Evolutionary conservation across 2,888 invertebrate species (phyloP).

Genomic region (Thyatira batis): DNA sequence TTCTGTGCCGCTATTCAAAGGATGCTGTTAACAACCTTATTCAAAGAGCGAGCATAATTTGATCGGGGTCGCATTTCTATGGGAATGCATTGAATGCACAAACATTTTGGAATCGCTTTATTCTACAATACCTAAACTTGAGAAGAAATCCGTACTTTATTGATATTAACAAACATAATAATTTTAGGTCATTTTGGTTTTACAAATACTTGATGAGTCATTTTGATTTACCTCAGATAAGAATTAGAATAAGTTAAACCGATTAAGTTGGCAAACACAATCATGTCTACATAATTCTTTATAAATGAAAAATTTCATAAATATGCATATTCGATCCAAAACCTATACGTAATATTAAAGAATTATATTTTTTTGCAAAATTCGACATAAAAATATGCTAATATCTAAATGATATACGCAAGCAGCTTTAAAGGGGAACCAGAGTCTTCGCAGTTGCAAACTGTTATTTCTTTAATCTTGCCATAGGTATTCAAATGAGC

Average conservation of each 20-base stretch:
- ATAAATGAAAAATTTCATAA: too few species aligned
- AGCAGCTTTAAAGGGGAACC: slow-evolving; percentile 42
- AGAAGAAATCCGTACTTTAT: too few species aligned
- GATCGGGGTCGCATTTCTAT: slow-evolving; percentile 79
- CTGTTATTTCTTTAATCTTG: slow-evolving; percentile 76
- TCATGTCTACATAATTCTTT: too few species aligned
- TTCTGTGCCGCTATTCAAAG: slow-evolving; percentile 74
- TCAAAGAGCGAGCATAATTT: slow-evolving; percentile 80
- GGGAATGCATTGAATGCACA: slow-evolving; percentile 65
- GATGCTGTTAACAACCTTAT: slow-evolving; percentile 81
- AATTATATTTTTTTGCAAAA: slow-evolving; percentile 21
- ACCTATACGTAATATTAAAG: too few species aligned
- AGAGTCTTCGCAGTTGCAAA: slow-evolving; percentile 58
- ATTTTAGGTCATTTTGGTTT: too few species aligned
- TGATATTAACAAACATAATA: too few species aligned
- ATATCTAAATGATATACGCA: slow-evolving; percentile 55
- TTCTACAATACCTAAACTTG: too few species aligned
- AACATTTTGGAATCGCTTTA: slow-evolving; percentile 37
- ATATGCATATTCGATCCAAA: too few species aligned
- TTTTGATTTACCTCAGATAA: too few species aligned
- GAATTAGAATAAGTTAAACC: too few species aligned
- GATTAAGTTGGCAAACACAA: too few species aligned
- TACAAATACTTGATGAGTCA: too few species aligned
- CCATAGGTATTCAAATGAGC: slow-evolving; percentile 81
- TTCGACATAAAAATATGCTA: slow-evolving; percentile 58